Evolutionary conservation across 1,140 invertebrate species (phyloP).

Genomic region (Drosophila seguyi): DNA sequence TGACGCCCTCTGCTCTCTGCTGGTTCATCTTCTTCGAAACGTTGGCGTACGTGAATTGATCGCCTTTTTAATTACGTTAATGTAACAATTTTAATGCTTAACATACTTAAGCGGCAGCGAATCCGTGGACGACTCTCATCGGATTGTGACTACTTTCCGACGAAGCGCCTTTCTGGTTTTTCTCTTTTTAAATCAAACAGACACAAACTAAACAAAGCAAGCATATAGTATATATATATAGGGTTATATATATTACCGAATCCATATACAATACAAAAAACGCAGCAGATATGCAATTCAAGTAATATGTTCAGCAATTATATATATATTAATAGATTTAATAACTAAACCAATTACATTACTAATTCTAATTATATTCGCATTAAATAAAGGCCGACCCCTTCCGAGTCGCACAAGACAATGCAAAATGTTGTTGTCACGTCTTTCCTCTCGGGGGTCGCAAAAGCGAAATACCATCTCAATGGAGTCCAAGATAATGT

Average conservation of each 20-base stretch:
- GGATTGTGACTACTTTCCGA: conserved; percentile 17
- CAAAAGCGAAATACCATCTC: conserved; percentile 11
- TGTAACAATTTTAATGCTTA: conserved; percentile 58
- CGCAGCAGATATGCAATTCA: conserved; percentile 70
- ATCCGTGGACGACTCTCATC: conserved; percentile 41
- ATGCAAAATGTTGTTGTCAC: conserved; percentile 26
- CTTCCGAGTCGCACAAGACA: conserved; percentile 59
- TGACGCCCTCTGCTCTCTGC: background rate
- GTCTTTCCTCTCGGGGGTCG: background rate
- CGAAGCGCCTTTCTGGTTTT: conserved; percentile 45
- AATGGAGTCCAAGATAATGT: conserved; percentile 17
- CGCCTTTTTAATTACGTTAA: conserved; percentile 50
- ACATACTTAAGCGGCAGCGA: conserved; percentile 64
- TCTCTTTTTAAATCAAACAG: conserved; percentile 55
- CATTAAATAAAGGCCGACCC: conserved; percentile 76
- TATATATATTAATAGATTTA: conserved; percentile 72
- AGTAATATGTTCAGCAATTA: conserved; percentile 81
- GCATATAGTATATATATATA: conserved; percentile 56
- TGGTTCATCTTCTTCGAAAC: conserved; percentile 3
- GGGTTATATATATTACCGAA: conserved; percentile 60
- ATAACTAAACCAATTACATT: conserved; percentile 75
- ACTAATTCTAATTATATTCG: conserved; percentile 80
- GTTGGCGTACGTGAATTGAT: conserved; percentile 20
- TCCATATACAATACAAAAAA: conserved; percentile 58
- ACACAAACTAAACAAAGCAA: conserved; percentile 47